Base-by-base conservation (phyloP, 2,113 vertebrate species). In the Oxyruncus cristatus region DNA sequence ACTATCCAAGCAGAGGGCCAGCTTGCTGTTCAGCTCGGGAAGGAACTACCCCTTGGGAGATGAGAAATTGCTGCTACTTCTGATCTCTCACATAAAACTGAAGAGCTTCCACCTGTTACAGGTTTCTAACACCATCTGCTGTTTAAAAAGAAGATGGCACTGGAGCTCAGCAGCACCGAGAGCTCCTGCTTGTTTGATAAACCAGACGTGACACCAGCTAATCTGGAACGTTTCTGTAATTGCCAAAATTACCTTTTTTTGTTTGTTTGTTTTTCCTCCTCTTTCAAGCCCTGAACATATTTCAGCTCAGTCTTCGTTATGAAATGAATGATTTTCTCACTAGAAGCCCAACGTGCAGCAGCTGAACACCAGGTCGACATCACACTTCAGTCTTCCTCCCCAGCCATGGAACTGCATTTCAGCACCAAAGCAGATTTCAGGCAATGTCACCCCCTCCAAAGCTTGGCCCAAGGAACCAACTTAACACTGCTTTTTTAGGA, bases 91-190 rank as follows among this genome's bases (percentile, higher is more conserved):
- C 84, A 89, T 92, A 88, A 93, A 96, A 87, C 85, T 33, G 88
- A 93, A 94, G 92, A 93, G 74, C 68, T 89, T 91, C 93, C 95
- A 95, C 96, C 97, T 98, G 97, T 93, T 89, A 96, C 96, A 97
- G 97, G 97, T 89, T 97, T 97, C 68, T 91, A 77, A 95, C 97
- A 98, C 98, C 98, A 98, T 96, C 98, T 98, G 98, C 97, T 97
- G 98, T 97, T 95, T 94, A 75, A 94, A 97, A 86, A 67, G 47
- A 93, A 95, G 97, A 98, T 86, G 94, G 61, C 97, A 97, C 37
- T 88, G 49, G 84, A 92, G 85, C 89, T 55, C 13, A 23, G 70
- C 75, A 41, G 75, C 82, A 28, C 65, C 0, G 4, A 26, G 88
- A 58, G 83, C 11, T 33, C 19, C 39, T 9, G 11, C 46, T 71